These are phyloP conservation scores for Lasioglossum zephyrum DNA, from an alignment of 2,888 invertebrate species.

Conservation along the genomic window DNA sequence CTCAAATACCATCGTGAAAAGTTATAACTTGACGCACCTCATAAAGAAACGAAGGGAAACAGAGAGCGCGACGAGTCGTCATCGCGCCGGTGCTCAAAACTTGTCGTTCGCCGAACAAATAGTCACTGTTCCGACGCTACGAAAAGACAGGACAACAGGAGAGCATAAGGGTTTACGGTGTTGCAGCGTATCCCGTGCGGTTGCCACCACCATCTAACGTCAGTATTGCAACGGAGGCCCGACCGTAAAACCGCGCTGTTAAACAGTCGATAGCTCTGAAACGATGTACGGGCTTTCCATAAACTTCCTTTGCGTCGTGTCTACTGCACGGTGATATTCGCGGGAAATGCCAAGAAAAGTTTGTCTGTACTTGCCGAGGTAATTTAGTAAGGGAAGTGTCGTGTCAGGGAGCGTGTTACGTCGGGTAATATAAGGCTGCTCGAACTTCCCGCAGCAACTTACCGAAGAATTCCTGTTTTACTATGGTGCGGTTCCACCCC, in stretches of 20 bases:
- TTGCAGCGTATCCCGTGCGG: constrained; percentile 64
- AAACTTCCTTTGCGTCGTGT: constrained; percentile 57
- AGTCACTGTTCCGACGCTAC: constrained; percentile 30
- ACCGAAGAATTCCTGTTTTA: not conserved
- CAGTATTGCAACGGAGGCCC: constrained; percentile 65
- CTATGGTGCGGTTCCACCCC: not conserved
- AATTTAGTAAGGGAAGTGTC: constrained; percentile 1
- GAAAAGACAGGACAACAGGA: constrained; percentile 16
- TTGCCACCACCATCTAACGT: constrained; percentile 65
- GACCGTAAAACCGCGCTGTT: constrained; percentile 72
- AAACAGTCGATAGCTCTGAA: constrained; percentile 62
- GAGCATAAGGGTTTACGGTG: constrained; percentile 69
- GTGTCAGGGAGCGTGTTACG: not conserved
- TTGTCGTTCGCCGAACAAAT: constrained; percentile 56
- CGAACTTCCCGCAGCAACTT: not conserved
- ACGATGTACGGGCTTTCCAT: constrained; percentile 67
- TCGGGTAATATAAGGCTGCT: not conserved
- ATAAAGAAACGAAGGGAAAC: constrained; percentile 19
- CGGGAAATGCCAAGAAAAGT: constrained; percentile 33
- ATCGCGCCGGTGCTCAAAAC: constrained; percentile 45
- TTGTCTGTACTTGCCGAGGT: not conserved
- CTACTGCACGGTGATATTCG: constrained; percentile 20
- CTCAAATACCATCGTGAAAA: constrained; percentile 3
- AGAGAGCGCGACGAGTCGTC: constrained; percentile 27
- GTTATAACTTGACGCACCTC: constrained; percentile 1